Percentiles rank a stretch among this genome's conserved stretches.
Conservation (phyloP, 1,140 invertebrate species). For the Zaprionus nigranus region DNA sequence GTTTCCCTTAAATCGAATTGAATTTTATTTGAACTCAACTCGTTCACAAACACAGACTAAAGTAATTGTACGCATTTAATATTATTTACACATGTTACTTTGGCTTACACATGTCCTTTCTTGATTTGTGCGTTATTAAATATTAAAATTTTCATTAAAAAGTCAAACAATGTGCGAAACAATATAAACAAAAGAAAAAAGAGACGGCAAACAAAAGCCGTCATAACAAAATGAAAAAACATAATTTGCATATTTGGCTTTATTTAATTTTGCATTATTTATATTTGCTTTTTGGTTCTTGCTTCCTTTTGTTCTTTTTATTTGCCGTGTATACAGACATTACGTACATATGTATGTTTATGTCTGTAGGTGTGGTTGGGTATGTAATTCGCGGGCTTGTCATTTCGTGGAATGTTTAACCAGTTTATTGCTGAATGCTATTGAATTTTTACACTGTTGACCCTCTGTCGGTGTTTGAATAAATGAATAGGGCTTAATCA, state of each 20-base stretch:
- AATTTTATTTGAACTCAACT: conserved; percentile 14
- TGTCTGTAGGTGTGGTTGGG: not conserved
- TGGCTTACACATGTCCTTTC: conserved; percentile 31
- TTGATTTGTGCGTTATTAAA: conserved; percentile 53
- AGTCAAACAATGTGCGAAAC: conserved; percentile 62
- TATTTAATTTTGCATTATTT: conserved; percentile 7
- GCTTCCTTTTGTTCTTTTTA: conserved; percentile 23
- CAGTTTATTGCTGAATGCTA: conserved; percentile 58
- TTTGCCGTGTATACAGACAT: conserved; percentile 4
- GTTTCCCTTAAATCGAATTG: not conserved
- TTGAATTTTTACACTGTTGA: conserved; percentile 47
- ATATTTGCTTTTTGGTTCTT: conserved; percentile 37
- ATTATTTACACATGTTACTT: conserved; percentile 53
- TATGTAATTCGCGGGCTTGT: conserved; percentile 9
- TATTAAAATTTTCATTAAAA: conserved; percentile 79
- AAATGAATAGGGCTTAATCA: conserved; percentile 36
- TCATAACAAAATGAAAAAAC: conserved; percentile 26
- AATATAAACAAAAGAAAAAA: conserved; percentile 28
- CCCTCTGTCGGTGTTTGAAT: conserved; percentile 22
- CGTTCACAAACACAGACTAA: conserved; percentile 16
- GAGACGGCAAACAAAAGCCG: conserved; percentile 32
- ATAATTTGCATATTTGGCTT: conserved; percentile 67
- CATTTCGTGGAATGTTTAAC: conserved; percentile 62
- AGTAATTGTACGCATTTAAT: conserved; percentile 51
- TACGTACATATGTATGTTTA: not conserved